Evolutionary conservation across 2,888 invertebrate genomes (phyloP).

Genomic region (Pecten maximus): DNA sequence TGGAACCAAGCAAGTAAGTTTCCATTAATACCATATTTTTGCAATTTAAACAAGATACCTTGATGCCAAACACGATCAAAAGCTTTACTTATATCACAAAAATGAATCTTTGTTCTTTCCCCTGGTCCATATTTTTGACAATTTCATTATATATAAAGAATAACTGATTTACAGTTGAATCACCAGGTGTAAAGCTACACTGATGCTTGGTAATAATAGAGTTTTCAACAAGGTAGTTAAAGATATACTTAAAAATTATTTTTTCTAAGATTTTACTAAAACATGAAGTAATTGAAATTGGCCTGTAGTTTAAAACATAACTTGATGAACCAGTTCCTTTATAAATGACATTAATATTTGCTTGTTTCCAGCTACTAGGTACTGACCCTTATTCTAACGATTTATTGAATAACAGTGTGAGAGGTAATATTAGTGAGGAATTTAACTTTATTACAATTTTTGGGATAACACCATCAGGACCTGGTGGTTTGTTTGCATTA

Average conservation of each 20-base stretch:
- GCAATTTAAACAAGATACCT: no score
- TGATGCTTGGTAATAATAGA: background rate
- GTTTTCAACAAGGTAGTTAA: background rate
- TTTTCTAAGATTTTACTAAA: constrained; percentile 22
- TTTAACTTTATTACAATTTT: background rate
- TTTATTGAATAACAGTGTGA: background rate
- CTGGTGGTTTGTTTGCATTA: constrained; percentile 11
- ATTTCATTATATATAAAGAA: no score
- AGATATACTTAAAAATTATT: background rate
- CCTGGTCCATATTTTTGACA: no score
- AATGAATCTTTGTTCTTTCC: no score
- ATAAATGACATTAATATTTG: constrained; percentile 27
- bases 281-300: constrained; percentile 38
- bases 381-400: background rate
- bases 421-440: background rate
- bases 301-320: constrained; percentile 18
- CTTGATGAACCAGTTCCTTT: background rate
- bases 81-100: no score
- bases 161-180: background rate
- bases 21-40: no score
- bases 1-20: no score
- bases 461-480: constrained; percentile 11
- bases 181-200: background rate
- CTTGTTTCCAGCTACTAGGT: constrained; percentile 26
- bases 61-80: no score